Conservation (phyloP, 2,797 vertebrate species). For the Anas acuta region DNA sequence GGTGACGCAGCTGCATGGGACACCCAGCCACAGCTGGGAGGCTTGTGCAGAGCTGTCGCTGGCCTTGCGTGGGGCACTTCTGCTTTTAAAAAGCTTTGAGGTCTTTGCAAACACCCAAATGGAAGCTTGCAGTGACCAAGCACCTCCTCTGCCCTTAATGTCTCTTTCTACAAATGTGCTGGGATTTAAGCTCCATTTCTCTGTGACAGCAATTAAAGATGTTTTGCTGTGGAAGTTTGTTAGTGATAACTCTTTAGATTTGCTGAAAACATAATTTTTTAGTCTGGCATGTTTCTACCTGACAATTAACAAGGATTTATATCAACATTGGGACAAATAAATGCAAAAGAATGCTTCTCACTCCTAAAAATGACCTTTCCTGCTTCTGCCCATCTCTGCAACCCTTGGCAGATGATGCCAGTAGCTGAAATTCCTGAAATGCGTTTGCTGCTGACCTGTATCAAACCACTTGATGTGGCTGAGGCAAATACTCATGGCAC, state of each 20-base stretch:
- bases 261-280: not conserved
- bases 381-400: not conserved
- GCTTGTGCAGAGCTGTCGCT: not conserved
- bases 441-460: not conserved
- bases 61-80: not conserved
- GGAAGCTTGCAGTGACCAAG: not conserved
- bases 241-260: not conserved
- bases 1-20: fast-evolving
- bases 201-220: not conserved
- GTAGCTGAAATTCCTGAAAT: conserved; percentile 24
- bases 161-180: not conserved
- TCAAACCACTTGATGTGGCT: not conserved
- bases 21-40: fast-evolving
- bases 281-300: not conserved
- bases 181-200: not conserved
- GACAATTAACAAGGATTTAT: not conserved
- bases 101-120: fast-evolving
- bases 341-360: not conserved
- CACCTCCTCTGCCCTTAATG: not conserved
- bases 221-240: not conserved
- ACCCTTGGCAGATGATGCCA: not conserved
- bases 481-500: not conserved
- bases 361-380: conserved; percentile 52
- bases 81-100: fast-evolving
- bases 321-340: not conserved